Evolutionary conservation across 2,113 vertebrate species (phyloP), one percentile per base, ranked within the genome.

Genomic region (Piprites chloris): DNA sequence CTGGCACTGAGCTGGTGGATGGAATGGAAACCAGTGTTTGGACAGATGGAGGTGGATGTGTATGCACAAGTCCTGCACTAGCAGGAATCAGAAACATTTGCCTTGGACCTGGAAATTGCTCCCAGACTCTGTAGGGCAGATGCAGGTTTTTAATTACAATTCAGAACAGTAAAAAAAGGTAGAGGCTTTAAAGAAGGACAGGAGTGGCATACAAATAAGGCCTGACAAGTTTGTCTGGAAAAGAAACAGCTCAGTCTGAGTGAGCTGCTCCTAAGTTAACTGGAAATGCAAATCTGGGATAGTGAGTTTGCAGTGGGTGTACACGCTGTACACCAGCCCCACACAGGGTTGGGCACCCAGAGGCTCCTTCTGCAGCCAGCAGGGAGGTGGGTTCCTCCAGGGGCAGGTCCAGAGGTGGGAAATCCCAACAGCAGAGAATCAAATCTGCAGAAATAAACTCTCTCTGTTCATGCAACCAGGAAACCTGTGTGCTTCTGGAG

Each of bases 191-290:
- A 49, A 91, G 88, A 35, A 53, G 44, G 68, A 53, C 39, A n/a
- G 79, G 73, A 66, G 49, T 47, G n/a, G 77, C 78, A 85, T 77
- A 61, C 61, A 68, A 78, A 93, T 23, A 90, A 87, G 52, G 50
- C 9, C 61, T 94, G 80, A 67, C 49, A 88, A 89, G 92, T 89
- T 63, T 66, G 89, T 47, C 87, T 89, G 81, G 93, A 44, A 77
- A 80, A 72, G 87, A 78, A 91, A 65, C 44, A 12, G 62, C 77
- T 95, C 95, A 68, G 14, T 44, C 65, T 44, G 44, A 87, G 41
- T 63, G 63, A 66, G 72, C 68, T 90, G 75, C 42, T 85, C 73
- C 90, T 63, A 39, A 24, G n/a, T 88, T 85, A 85, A 86, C 86
- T 78, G 55, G 46, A 80, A 85, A 90, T 82, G 91, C 21, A 62